These are phyloP conservation scores for Yasuhikotakia modesta DNA, from an alignment of 2,797 vertebrate species.

Conservation along the genomic window DNA sequence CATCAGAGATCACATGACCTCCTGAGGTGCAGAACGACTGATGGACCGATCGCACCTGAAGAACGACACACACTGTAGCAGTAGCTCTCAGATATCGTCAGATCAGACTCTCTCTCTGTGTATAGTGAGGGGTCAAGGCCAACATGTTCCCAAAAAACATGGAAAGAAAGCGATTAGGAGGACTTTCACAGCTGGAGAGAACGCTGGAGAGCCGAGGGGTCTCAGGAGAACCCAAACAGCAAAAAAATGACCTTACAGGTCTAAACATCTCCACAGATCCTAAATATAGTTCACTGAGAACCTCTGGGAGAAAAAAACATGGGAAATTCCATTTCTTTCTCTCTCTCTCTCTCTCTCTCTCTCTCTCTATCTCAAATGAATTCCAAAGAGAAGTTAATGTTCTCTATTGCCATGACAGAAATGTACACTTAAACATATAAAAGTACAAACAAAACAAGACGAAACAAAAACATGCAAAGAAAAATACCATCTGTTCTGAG, in stretches of 20 bases:
- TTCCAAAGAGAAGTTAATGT: no score
- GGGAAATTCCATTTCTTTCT: conserved; percentile 28
- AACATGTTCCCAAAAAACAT: conserved; percentile 45
- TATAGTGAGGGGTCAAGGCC: conserved; percentile 26
- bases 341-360: conserved; percentile 7
- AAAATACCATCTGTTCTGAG: neutral
- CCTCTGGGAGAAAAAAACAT: conserved; percentile 24
- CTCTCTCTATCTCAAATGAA: conserved; percentile 1
- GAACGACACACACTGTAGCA: conserved; percentile 17
- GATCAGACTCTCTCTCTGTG: neutral
- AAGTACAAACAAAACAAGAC: no score
- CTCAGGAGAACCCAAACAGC: conserved; percentile 32
- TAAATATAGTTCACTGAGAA: conserved; percentile 57
- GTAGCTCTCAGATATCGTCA: conserved; percentile 35
- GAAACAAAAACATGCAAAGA: no score
- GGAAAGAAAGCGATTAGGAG: conserved; percentile 34
- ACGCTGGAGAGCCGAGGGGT: conserved; percentile 24
- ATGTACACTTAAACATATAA: no score
- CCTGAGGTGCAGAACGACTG: neutral
- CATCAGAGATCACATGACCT: conserved; percentile 25
- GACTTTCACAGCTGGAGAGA: conserved; percentile 20
- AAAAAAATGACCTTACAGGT: conserved; percentile 26
- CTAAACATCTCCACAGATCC: conserved; percentile 11
- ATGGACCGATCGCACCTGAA: conserved; percentile 5
- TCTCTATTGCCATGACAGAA: no score